phyloP scores from a whole-genome alignment of 2,113 vertebrate genomes.

The Nannospalax galili region DNA sequence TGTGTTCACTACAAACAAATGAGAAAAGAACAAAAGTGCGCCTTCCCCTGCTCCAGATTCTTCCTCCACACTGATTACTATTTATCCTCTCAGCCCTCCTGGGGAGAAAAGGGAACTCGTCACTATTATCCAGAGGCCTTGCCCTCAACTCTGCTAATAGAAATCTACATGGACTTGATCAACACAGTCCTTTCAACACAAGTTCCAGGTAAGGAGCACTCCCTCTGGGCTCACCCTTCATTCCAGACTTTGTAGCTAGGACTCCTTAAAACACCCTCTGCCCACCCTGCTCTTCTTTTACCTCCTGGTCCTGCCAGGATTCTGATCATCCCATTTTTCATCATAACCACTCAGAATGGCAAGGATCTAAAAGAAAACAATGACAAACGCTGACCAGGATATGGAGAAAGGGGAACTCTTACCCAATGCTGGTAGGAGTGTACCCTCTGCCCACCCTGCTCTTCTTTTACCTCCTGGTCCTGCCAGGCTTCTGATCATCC shows the following conservation, averaged over 20 bases:
- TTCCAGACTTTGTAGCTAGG: background rate
- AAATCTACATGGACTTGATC: background rate
- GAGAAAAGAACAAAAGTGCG: background rate
- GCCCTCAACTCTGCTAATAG: fast-evolving
- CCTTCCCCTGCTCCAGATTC: background rate
- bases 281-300: background rate
- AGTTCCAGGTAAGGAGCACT: no score
- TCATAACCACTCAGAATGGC: background rate
- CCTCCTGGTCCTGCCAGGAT: fast-evolving
- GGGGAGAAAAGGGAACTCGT: background rate
- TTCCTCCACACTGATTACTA: background rate
- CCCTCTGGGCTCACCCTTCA: no score
- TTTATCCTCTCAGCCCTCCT: fast-evolving
- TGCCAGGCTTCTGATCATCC: background rate
- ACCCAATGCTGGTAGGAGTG: no score
- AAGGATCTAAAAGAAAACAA: no score
- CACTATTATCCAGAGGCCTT: background rate
- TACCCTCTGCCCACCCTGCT: no score
- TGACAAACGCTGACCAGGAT: no score
- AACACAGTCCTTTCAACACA: no score
- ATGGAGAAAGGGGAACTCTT: no score
- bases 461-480: background rate
- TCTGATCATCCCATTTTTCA: no score
- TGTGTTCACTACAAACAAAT: background rate
- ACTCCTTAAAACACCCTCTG: background rate